These are phyloP conservation scores for Zoroaster sp. DNA, from an alignment of 53 echinoderm and acorn worm genomes.

Conservation along the genomic window DNA sequence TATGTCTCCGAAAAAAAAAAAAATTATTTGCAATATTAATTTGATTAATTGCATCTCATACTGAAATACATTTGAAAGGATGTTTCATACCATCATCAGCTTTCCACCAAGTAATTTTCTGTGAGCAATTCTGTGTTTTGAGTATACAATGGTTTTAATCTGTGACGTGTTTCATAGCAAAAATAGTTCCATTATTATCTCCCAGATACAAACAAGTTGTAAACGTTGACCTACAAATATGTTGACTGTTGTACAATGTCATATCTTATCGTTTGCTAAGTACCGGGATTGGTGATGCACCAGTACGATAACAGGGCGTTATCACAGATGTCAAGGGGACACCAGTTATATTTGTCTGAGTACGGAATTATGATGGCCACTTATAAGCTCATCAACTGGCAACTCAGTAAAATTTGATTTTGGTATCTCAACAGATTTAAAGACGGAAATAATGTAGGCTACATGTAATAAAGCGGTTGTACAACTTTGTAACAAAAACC, in stretches of 20 bases:
- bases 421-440: too few species aligned
- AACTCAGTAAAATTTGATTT: not conserved
- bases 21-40: not conserved
- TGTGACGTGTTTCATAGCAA: not conserved
- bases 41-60: not conserved
- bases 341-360: not conserved
- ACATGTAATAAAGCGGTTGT: too few species aligned
- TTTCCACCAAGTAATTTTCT: not conserved
- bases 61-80: not conserved
- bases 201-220: not conserved
- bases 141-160: not conserved
- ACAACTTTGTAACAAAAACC: too few species aligned
- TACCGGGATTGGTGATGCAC: not conserved
- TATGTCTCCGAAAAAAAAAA: too few species aligned
- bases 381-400: not conserved
- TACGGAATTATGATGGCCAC: not conserved
- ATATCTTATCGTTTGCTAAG: not conserved
- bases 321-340: not conserved
- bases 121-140: not conserved
- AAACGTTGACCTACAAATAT: not conserved
- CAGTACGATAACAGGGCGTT: not conserved
- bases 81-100: not conserved
- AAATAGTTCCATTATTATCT: not conserved
- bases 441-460: too few species aligned
- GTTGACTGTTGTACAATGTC: not conserved